Base-by-base conservation (phyloP, 1,140 invertebrate species). In the Drosophila pseudoobscura region DNA sequence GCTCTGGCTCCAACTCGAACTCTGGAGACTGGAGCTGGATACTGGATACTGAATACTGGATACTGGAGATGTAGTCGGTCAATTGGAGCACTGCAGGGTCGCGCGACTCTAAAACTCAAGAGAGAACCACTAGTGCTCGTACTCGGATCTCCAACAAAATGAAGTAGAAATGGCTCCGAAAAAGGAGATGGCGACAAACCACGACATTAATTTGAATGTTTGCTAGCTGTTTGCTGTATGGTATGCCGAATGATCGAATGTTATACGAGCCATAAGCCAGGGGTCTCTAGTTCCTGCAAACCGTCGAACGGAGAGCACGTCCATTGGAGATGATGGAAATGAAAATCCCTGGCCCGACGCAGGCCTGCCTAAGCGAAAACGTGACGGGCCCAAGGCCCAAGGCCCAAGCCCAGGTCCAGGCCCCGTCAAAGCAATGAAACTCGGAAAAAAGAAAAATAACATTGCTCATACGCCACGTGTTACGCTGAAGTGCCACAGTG, bases 401-500 rank as follows among this genome's bases (percentile, higher is more conserved):
- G 82, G 80, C 80, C 77, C 82, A 69, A 24, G 29, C 43, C 60
- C 64, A 52, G 60, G 47, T 55, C 51, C 55, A 41, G 61, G 31
- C 68, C 55, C 57, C 57, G 59, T 39, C 47, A 73, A 57, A 64
- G 39, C 41, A 66, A 70, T 64, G 58, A 62, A 77, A 54, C 53
- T 50, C 7, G 60, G 47, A 51, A 80, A 87, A 83, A 87, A 61
- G 29, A 46, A 22, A 31, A 35, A 60, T 71, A 82, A 84, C 66
- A 77, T 84, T 84, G 47, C 77, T 85, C 80, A 84, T 84, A 85
- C 80, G 80, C 76, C 80, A 84, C 80, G 80, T 84, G 80, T 73
- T 85, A 78, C 80, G 15, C 62, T 13, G 11, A 26, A 50, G 39
- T 41, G 51, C 47, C 62, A 60, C 72, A 47, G 71, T 75, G 71